A percentile compares a stretch with the other conserved stretches of the same genome.
phyloP scores from a whole-genome alignment of 1,140 invertebrate genomes.

The Papilio glaucus region DNA sequence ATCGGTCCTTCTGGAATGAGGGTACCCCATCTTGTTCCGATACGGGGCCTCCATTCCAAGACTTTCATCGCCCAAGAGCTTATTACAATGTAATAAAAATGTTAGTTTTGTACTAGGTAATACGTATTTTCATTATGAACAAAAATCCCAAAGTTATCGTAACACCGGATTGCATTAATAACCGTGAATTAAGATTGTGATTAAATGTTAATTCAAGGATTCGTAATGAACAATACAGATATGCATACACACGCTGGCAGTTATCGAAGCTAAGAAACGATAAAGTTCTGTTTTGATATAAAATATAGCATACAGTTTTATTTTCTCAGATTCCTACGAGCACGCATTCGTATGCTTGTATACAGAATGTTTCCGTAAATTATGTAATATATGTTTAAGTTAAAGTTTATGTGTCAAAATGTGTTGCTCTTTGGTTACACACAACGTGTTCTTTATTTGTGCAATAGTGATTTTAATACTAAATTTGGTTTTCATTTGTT shows the following conservation, averaged over 20 bases:
- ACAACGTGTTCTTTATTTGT: constrained; percentile 39
- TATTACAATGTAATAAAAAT: too few species aligned
- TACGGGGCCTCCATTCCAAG: too few species aligned
- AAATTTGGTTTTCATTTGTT: constrained; percentile 46
- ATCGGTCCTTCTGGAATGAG: too few species aligned
- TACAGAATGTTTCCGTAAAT: neutral
- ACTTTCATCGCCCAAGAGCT: too few species aligned
- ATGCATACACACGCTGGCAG: neutral
- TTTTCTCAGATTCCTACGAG: neutral
- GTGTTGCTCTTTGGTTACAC: constrained; percentile 7
- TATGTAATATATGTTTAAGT: constrained; percentile 13
- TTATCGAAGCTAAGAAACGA: constrained; percentile 20
- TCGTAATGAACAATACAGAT: constrained; percentile 27
- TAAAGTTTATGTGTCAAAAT: constrained; percentile 1
- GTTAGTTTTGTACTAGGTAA: neutral
- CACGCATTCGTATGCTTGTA: neutral
- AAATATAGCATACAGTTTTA: neutral
- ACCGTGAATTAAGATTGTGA: constrained; percentile 13
- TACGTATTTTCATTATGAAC: too few species aligned
- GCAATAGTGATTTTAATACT: constrained; percentile 35
- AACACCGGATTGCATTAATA: neutral
- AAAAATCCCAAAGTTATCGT: neutral
- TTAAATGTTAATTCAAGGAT: constrained; percentile 2
- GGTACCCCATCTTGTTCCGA: too few species aligned
- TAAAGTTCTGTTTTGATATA: constrained; percentile 16